Evolutionary conservation across 2,113 vertebrate species (phyloP).

Genomic region (Elachura formosa): DNA sequence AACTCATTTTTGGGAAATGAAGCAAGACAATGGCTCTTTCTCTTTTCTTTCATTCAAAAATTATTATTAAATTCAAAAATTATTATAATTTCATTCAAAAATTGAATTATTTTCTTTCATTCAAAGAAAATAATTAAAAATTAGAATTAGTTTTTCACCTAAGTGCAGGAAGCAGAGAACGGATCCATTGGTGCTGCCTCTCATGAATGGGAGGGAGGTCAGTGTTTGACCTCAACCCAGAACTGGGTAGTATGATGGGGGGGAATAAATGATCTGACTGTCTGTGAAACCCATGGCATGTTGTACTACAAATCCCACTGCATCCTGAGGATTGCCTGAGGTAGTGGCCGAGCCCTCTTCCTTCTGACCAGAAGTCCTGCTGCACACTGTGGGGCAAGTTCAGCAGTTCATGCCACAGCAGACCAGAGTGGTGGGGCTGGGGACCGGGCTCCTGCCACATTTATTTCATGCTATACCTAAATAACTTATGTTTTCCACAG

Average conservation of each 20-base stretch:
- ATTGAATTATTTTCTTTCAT: too few relatives aligned
- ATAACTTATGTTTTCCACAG: constrained; percentile 53
- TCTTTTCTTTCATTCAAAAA: neutral
- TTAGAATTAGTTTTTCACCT: neutral
- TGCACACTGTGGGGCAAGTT: neutral
- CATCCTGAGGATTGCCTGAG: neutral
- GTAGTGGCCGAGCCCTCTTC: neutral
- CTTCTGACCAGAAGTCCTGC: neutral
- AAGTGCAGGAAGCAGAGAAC: neutral
- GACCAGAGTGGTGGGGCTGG: neutral
- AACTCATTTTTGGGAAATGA: neutral
- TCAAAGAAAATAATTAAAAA: neutral
- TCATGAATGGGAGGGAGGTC: neutral
- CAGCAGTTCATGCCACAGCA: neutral
- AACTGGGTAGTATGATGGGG: neutral
- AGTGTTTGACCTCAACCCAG: rapidly evolving
- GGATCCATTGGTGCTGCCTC: neutral
- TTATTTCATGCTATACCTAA: neutral
- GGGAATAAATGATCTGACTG: neutral
- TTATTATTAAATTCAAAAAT: too few relatives aligned
- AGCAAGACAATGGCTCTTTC: neutral
- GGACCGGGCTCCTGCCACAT: neutral
- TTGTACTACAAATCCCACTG: neutral
- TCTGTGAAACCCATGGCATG: rapidly evolving
- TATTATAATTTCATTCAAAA: too few relatives aligned